A percentile compares a stretch with the other conserved stretches of the same genome.
These are phyloP conservation scores for Desmophyllum pertusum DNA, from an alignment of 92 coral and sea anemone species.

Conservation along the genomic window DNA sequence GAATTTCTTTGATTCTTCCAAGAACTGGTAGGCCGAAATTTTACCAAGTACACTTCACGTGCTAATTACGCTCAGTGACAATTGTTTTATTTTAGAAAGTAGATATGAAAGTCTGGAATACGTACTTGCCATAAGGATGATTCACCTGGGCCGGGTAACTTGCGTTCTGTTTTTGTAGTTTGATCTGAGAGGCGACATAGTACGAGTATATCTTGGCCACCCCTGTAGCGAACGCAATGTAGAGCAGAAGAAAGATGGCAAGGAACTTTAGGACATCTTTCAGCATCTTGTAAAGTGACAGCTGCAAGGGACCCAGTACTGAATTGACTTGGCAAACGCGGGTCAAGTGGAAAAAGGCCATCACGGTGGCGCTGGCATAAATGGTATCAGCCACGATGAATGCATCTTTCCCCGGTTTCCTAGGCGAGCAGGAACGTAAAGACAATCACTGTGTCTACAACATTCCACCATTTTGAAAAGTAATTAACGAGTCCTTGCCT, in stretches of 20 bases:
- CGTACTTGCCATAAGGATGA: constrained; percentile 11
- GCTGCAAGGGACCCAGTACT: constrained; percentile 58
- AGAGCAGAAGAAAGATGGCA: constrained; percentile 1
- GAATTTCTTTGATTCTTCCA: too few relatives aligned
- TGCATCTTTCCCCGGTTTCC: background rate
- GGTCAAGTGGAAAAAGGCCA: constrained; percentile 37
- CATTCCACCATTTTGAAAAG: constrained; percentile 39
- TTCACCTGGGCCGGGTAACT: background rate
- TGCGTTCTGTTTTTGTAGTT: background rate
- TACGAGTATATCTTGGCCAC: constrained; percentile 25
- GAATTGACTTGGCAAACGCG: constrained; percentile 24
- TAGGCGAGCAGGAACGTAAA: background rate
- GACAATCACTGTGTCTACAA: constrained; percentile 2
- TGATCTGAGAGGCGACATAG: constrained; percentile 20
- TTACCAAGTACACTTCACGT: too few relatives aligned
- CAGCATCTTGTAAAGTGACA: constrained; percentile 56
- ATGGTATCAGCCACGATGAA: constrained; percentile 22
- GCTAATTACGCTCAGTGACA: too few relatives aligned
- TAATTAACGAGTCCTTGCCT: constrained; percentile 4
- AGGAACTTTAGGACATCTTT: constrained; percentile 30
- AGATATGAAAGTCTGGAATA: too few relatives aligned
- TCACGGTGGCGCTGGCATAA: constrained; percentile 29
- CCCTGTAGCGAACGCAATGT: constrained; percentile 23
- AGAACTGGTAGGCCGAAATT: too few relatives aligned
- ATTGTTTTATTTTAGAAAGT: too few relatives aligned